These are phyloP conservation scores for Eucera pruinosa DNA, from an alignment of 2,888 invertebrate species.

Conservation along the genomic window DNA sequence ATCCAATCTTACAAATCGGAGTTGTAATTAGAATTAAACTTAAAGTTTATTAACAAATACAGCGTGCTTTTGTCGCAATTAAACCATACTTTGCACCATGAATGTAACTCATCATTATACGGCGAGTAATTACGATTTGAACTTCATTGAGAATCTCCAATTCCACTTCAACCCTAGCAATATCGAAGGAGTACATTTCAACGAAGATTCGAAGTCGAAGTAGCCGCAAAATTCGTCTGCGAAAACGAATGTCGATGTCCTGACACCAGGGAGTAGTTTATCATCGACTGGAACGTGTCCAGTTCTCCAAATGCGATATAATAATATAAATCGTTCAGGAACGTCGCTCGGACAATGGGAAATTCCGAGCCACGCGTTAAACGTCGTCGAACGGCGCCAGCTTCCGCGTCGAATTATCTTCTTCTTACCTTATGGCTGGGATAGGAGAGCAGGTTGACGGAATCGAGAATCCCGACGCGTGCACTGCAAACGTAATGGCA, in stretches of 20 bases:
- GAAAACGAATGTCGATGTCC: constrained; percentile 30
- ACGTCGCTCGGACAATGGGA: constrained; percentile 69
- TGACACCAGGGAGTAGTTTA: constrained; percentile 44
- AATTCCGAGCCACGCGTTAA: constrained; percentile 70
- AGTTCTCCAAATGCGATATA: constrained; percentile 55
- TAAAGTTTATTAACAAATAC: too few species aligned
- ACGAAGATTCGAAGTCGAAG: too few species aligned
- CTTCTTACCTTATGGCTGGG: constrained; percentile 7
- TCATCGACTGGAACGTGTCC: constrained; percentile 44
- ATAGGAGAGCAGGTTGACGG: constrained; percentile 45
- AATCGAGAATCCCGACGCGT: constrained; percentile 60
- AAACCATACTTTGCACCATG: too few species aligned
- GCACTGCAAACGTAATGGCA: constrained; percentile 62
- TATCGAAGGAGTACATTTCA: too few species aligned
- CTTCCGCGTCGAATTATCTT: constrained; percentile 54
- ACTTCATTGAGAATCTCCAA: too few species aligned
- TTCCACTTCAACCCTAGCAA: too few species aligned
- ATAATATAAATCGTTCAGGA: constrained; percentile 67
- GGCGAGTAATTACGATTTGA: too few species aligned
- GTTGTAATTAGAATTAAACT: too few species aligned
- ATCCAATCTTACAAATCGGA: too few species aligned
- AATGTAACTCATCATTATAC: too few species aligned
- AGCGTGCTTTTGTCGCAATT: too few species aligned
- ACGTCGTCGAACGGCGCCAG: constrained; percentile 56
- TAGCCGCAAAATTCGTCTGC: too few species aligned